Conservation (phyloP, 2,113 vertebrate genomes). For the Stigmatopora argus region DNA sequence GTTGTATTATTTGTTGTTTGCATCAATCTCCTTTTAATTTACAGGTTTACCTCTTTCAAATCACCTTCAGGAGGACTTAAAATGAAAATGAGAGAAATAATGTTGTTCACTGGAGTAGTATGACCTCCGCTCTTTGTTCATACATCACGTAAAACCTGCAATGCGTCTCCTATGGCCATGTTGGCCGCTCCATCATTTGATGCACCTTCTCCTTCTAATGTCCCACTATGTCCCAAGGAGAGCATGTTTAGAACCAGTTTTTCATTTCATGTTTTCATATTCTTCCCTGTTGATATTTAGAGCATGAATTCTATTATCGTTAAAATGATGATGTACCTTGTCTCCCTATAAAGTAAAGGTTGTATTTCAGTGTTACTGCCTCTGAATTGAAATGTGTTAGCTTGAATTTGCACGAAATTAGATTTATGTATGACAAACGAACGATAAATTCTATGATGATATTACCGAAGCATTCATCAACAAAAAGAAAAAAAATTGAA, state of each 20-base stretch:
- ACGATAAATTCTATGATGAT: too few species aligned
- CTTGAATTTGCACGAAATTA: background rate
- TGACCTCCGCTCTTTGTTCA: slow-evolving; percentile 18
- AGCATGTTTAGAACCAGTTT: slow-evolving; percentile 16
- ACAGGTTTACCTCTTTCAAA: background rate
- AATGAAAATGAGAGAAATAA: slow-evolving; percentile 3
- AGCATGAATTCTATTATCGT: background rate
- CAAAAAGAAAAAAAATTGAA: too few species aligned
- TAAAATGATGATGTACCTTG: background rate
- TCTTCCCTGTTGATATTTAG: background rate
- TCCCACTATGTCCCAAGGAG: background rate
- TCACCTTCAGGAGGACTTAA: background rate
- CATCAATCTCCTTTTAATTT: background rate
- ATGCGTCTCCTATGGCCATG: slow-evolving; percentile 12
- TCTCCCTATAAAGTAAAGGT: background rate
- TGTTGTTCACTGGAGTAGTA: background rate
- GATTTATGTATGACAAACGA: background rate
- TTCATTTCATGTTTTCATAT: background rate
- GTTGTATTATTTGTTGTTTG: background rate
- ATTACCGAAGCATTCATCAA: too few species aligned
- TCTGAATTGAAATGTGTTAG: background rate
- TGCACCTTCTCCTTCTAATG: background rate
- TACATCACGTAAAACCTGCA: slow-evolving; percentile 24
- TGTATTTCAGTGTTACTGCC: background rate
- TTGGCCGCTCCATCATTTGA: slow-evolving; percentile 22